These are phyloP conservation scores for Phortica okadai DNA, from an alignment of 2,888 invertebrate genomes.

Conservation along the genomic window DNA sequence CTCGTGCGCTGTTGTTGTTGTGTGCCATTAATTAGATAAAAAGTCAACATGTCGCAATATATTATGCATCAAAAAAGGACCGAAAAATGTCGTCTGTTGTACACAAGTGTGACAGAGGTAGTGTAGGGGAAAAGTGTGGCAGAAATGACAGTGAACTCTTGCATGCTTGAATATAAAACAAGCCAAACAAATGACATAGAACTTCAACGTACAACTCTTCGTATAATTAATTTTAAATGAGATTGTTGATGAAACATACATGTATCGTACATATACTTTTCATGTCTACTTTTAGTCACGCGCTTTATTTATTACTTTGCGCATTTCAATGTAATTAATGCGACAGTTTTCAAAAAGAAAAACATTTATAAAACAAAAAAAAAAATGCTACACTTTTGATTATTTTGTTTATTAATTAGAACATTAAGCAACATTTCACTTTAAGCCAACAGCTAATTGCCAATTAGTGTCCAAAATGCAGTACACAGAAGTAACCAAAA, in stretches of 20 bases:
- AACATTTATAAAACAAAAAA: no score
- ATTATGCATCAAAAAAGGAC: neutral
- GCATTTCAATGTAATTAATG: conserved; percentile 3
- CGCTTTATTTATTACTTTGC: neutral
- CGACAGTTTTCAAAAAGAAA: no score
- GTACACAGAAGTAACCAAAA: neutral
- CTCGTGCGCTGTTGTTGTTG: neutral
- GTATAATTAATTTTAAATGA: conserved; percentile 20
- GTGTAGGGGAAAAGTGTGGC: neutral
- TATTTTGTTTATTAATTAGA: no score
- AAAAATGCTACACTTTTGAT: no score
- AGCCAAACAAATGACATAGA: neutral
- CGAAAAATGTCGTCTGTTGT: neutral
- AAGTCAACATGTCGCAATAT: conserved; percentile 15
- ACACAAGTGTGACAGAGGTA: neutral
- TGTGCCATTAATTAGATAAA: conserved; percentile 16
- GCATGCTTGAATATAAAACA: neutral
- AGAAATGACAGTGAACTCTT: neutral
- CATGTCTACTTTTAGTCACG: no score
- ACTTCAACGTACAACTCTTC: conserved; percentile 6
- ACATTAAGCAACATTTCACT: no score
- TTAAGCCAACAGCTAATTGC: neutral
- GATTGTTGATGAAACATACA: conserved; percentile 14
- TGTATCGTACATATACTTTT: neutral
- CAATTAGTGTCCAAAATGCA: neutral